Conservation (phyloP, 2,113 vertebrate genomes). For the Spizaetus ornatus region DNA sequence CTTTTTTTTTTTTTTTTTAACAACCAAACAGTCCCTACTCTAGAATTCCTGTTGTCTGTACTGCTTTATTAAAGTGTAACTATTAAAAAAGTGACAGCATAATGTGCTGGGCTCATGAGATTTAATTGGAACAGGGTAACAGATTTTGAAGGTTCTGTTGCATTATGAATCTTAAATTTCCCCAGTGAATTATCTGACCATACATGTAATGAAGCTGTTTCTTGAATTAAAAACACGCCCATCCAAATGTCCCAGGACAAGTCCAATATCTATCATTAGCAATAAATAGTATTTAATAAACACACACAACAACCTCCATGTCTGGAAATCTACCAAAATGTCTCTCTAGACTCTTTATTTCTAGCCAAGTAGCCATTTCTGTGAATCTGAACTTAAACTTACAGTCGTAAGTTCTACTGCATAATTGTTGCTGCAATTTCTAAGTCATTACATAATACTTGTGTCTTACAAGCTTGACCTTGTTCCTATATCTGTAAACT, state of each 20-base stretch:
- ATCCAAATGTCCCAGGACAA: not conserved
- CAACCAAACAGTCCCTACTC: not conserved
- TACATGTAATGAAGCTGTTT: not conserved
- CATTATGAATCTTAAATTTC: not conserved
- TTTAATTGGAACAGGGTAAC: not conserved
- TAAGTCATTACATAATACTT: not conserved
- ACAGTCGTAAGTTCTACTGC: fast-evolving
- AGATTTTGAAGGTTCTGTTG: not conserved
- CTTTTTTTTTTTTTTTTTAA: not conserved
- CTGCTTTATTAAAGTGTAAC: not conserved
- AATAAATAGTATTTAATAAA: constrained; percentile 5
- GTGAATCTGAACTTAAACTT: not conserved
- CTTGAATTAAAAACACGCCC: not conserved
- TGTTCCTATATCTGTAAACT: not conserved
- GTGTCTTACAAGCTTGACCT: not conserved
- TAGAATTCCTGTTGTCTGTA: not conserved
- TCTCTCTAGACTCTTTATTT: not conserved
- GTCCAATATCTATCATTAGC: not conserved
- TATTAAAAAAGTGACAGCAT: not conserved
- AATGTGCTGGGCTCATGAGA: not conserved
- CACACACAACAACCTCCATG: not conserved
- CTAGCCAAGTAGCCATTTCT: not conserved
- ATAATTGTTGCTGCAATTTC: not conserved
- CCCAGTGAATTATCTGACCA: not conserved
- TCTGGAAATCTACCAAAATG: not conserved